Evolutionary conservation across 2,888 invertebrate species (phyloP), one percentile per base, ranked within the genome.

Genomic region (Heteromyza rotundicornis): DNA sequence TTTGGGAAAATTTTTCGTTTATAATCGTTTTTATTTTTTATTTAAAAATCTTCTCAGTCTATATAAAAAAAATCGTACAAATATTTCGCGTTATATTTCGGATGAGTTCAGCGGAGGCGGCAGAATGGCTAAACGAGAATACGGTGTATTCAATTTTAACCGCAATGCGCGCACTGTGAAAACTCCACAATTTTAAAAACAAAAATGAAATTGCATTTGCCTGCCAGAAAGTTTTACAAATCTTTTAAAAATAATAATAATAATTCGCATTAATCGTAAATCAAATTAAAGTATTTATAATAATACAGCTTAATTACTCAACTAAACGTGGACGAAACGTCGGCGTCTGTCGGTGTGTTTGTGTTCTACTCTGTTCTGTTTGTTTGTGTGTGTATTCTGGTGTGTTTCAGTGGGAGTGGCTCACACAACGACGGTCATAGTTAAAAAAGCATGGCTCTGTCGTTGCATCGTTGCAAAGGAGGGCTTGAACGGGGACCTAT

Each of bases 11-110:
- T 58, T 72, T 44, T 47, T 65, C 59, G 66, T 64, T 70, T 63
- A 60, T 61, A 59, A 68, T 60, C 32, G 16, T 50, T 63, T 62
- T 66, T 63, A 57, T 59, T 59, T 70, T 75, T 75, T 76, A 74
- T 75, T 74, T 72, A 71, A 70, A 70, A 73, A 72, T 73, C 68
- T 72, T 75, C 73, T 76, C 76, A 76, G 76, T 76, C 76, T 76
- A 76, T 75, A 73, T 75, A 70, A 73, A 73, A 74, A 71, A 68
- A 47, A 47, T 47, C 20, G 14, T 47, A 47, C 47, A 47, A 47
- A 19, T 47, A 17, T n/a, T 20, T 47, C 19, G 47, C 47, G 19
- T 47, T 19, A 47, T 19, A 19, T 19, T n/a, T 10, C 40, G 19
- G 47, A 47, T 7, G 20, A 17, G 47, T 47, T 47, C 47, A 3